Conservation (phyloP, 1,140 invertebrate genomes). For the Drosophila novamexicana region DNA sequence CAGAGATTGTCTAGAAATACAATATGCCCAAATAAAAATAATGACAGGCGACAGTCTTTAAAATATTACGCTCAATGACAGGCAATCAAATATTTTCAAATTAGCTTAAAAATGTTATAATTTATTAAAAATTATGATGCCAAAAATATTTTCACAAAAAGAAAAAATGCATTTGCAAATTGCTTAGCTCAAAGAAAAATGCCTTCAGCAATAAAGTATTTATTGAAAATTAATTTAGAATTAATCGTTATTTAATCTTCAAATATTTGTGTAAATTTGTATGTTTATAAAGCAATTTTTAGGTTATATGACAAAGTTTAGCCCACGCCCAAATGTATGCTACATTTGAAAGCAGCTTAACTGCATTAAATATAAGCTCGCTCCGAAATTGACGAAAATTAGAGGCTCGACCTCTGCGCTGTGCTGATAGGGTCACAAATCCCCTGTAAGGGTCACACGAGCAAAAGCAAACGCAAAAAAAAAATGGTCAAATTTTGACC, state of each 20-base stretch:
- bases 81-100: conserved; percentile 22
- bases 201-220: background rate
- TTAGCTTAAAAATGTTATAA: conserved; percentile 13
- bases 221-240: background rate
- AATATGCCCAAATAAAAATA: conserved; percentile 37
- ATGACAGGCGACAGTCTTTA: conserved; percentile 14
- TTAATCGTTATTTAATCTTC: too few relatives aligned
- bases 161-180: too few relatives aligned
- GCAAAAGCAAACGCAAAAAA: background rate
- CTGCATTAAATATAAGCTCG: background rate
- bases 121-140: conserved; percentile 13
- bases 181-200: background rate
- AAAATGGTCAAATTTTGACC: conserved; percentile 1
- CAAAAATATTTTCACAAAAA: background rate
- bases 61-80: conserved; percentile 10
- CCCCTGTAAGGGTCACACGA: background rate
- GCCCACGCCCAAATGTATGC: conserved; percentile 10
- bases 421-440: background rate
- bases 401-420: background rate
- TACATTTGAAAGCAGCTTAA: conserved; percentile 2
- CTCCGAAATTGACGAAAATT: background rate
- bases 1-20: conserved; percentile 62
- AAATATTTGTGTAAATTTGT: too few relatives aligned
- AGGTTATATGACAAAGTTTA: background rate
- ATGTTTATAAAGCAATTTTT: background rate